Conservation (phyloP, 37 sponge, comb jelly and placozoan species). For the Axinella damicornis region DNA sequence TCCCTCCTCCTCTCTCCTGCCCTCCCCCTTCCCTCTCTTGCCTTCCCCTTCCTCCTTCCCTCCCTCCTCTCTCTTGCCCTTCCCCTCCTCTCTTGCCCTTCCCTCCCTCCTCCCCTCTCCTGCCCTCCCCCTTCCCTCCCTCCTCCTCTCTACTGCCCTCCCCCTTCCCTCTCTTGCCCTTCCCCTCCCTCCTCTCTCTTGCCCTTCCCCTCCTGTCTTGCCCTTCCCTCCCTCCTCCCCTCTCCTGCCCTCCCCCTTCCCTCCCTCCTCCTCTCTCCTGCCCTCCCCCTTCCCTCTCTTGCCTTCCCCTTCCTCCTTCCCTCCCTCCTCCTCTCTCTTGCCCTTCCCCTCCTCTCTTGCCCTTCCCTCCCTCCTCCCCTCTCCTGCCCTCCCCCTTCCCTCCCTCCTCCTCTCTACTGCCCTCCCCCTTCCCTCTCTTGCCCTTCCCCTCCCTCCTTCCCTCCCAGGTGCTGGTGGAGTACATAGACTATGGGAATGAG, state of each 20-base stretch:
- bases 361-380: neutral
- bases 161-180: neutral
- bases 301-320: neutral
- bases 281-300: neutral
- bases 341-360: neutral
- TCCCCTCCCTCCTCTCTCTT: too few relatives aligned
- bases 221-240: neutral
- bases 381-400: neutral
- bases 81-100: neutral
- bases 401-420: neutral
- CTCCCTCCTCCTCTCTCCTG: neutral
- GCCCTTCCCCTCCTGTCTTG: too few relatives aligned
- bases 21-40: neutral
- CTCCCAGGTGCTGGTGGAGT: constrained; percentile 6
- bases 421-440: neutral
- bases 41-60: neutral
- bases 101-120: neutral
- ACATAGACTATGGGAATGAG: constrained; percentile 57
- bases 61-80: neutral
- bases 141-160: too few relatives aligned
- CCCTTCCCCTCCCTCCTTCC: neutral
- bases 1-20: neutral
- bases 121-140: neutral
- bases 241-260: neutral
- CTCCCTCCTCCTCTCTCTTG: neutral